Conservation (phyloP, 2,113 vertebrate genomes). For the Paraplagusia blochii region DNA sequence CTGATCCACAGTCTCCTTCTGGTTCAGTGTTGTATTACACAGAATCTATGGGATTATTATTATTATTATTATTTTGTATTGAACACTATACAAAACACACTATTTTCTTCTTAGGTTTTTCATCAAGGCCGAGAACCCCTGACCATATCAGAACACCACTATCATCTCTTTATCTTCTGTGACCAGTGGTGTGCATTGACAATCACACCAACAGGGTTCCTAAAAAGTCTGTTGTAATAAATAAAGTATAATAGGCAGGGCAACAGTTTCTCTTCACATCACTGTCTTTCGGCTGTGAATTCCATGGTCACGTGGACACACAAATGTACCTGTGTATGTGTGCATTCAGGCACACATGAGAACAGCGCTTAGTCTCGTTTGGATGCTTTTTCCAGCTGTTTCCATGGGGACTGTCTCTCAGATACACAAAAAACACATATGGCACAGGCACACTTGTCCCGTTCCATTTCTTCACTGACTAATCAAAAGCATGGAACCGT, state of each 20-base stretch:
- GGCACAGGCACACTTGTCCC: conserved; percentile 41
- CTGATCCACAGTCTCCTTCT: too few relatives aligned
- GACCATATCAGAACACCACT: too few relatives aligned
- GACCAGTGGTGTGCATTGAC: too few relatives aligned
- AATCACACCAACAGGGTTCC: too few relatives aligned
- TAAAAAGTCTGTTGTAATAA: conserved; percentile 8
- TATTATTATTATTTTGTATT: too few relatives aligned
- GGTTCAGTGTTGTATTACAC: too few relatives aligned
- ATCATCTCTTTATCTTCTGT: too few relatives aligned
- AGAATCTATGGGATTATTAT: too few relatives aligned
- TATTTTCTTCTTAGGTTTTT: too few relatives aligned
- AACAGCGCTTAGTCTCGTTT: conserved; percentile 43
- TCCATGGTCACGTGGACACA: background rate
- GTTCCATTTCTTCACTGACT: conserved; percentile 57
- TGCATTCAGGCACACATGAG: conserved; percentile 15
- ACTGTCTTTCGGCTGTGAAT: conserved; percentile 52
- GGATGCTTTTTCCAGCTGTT: conserved; percentile 46
- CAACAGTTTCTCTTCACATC: conserved; percentile 50
- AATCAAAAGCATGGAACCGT: conserved; percentile 66
- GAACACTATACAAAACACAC: too few relatives aligned
- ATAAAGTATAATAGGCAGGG: conserved; percentile 41
- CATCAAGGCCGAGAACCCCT: too few relatives aligned
- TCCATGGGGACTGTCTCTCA: conserved; percentile 69
- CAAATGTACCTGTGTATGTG: conserved; percentile 4
- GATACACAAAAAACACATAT: conserved; percentile 41